phyloP scores from a whole-genome alignment of 2,888 invertebrate genomes.

The Beris chalybata region DNA sequence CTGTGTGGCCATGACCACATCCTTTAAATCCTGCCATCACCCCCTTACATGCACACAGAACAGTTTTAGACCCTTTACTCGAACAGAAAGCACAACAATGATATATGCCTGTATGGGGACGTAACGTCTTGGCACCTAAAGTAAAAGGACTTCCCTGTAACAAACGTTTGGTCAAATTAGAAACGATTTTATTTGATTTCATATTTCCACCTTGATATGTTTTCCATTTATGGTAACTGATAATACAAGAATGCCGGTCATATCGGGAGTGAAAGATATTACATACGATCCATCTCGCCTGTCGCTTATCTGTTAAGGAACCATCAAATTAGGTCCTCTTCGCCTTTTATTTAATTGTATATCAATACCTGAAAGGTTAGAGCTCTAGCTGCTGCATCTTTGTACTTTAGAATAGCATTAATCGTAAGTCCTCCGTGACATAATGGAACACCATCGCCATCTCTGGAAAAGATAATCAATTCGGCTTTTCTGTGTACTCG shows the following conservation, averaged over 20 bases:
- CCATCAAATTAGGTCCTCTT: slow-evolving; percentile 40
- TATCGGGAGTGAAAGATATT: slow-evolving; percentile 64
- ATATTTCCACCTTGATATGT: slow-evolving; percentile 63
- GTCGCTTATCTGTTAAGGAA: slow-evolving; percentile 60
- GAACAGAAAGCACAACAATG: slow-evolving; percentile 85
- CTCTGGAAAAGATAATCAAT: slow-evolving; percentile 63
- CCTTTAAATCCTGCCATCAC: slow-evolving; percentile 76
- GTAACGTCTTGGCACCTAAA: slow-evolving; percentile 64
- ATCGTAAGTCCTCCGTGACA: slow-evolving; percentile 70
- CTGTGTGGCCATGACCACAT: slow-evolving; percentile 79
- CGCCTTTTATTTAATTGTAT: slow-evolving; percentile 41
- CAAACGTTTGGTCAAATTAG: neutral
- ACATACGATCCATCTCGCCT: slow-evolving; percentile 67
- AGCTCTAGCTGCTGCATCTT: slow-evolving; percentile 56
- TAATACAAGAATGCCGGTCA: slow-evolving; percentile 65
- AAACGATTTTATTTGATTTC: neutral
- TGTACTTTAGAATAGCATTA: slow-evolving; percentile 60
- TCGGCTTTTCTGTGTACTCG: slow-evolving; percentile 66
- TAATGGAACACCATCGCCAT: slow-evolving; percentile 64
- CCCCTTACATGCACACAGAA: slow-evolving; percentile 71
- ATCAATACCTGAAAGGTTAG: slow-evolving; percentile 57
- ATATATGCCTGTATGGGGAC: slow-evolving; percentile 70
- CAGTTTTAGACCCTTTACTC: slow-evolving; percentile 71
- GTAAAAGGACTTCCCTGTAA: slow-evolving; percentile 69
- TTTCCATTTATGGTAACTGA: slow-evolving; percentile 66